phyloP scores from a whole-genome alignment of 2,113 vertebrate genomes.

The Lethenteron camtschaticum region DNA sequence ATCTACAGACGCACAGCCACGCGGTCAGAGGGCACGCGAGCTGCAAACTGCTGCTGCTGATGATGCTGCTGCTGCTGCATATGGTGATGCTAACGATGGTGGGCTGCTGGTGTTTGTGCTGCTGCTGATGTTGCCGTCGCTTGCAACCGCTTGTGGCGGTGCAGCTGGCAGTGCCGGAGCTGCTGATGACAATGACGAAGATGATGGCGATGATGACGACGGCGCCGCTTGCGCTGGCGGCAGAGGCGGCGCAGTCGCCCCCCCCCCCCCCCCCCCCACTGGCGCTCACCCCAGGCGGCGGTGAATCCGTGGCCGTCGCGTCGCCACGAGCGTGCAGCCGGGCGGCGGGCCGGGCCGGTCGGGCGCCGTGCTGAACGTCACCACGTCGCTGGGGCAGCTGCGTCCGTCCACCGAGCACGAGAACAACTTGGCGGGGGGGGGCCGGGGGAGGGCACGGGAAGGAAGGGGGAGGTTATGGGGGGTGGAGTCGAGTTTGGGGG shows the following conservation, averaged over 20 bases:
- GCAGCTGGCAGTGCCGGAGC: background rate
- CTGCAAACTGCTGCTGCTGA: too few species aligned
- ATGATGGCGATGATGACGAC: background rate
- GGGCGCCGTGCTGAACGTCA: conserved; percentile 56
- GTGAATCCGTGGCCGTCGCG: conserved; percentile 49
- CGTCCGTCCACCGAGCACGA: conserved; percentile 65
- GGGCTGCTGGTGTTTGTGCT: background rate
- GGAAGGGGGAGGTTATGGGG: too few species aligned
- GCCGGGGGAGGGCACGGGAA: too few species aligned
- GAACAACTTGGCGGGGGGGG: too few species aligned
- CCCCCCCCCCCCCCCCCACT: too few species aligned
- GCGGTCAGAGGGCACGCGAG: too few species aligned
- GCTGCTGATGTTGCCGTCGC: background rate
- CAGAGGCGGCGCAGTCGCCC: background rate
- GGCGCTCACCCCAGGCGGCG: conserved; percentile 61
- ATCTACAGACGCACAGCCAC: conserved; percentile 26
- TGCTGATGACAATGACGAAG: background rate
- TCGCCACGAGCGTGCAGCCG: conserved; percentile 37
- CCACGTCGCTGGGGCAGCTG: conserved; percentile 64
- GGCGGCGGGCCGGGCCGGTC: conserved; percentile 48
- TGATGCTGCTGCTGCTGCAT: background rate
- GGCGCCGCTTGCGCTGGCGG: background rate
- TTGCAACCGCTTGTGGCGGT: background rate
- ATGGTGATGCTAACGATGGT: background rate
- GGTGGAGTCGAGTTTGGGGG: too few species aligned